phyloP scores from a whole-genome alignment of 2,888 invertebrate genomes.

The Diloba caeruleocephala region DNA sequence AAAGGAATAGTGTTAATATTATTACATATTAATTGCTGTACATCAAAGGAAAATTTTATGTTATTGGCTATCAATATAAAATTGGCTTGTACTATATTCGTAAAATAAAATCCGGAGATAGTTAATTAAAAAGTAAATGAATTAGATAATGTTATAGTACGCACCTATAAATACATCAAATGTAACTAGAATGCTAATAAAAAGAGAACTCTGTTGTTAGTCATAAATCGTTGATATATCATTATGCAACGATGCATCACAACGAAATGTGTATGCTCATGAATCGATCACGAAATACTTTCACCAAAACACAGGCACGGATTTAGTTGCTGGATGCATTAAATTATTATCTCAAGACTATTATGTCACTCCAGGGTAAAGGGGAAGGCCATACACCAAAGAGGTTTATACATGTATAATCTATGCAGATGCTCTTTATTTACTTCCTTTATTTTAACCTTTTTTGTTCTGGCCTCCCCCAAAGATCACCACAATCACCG shows the following conservation, averaged over 20 bases:
- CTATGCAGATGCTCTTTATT: too few relatives aligned
- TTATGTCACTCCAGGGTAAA: background rate
- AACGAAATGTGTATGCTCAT: constrained; percentile 66
- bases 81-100: too few relatives aligned
- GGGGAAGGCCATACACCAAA: background rate
- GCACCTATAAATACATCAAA: constrained; percentile 8
- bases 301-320: constrained; percentile 66
- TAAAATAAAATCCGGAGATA: too few relatives aligned
- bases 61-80: too few relatives aligned
- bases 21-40: too few relatives aligned
- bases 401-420: too few relatives aligned
- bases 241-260: constrained; percentile 71
- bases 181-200: constrained; percentile 17
- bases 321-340: constrained; percentile 19
- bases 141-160: constrained; percentile 19
- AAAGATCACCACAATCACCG: too few relatives aligned
- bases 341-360: background rate
- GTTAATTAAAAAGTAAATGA: too few relatives aligned
- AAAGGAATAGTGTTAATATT: too few relatives aligned
- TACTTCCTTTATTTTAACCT: too few relatives aligned
- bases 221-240: constrained; percentile 62
- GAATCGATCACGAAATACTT: constrained; percentile 75
- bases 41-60: too few relatives aligned
- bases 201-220: constrained; percentile 20
- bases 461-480: too few relatives aligned